Percentiles rank a stretch among this genome's conserved stretches.
Conservation (phyloP, 2,888 invertebrate species). For the Chalcosyrphus nemorum region DNA sequence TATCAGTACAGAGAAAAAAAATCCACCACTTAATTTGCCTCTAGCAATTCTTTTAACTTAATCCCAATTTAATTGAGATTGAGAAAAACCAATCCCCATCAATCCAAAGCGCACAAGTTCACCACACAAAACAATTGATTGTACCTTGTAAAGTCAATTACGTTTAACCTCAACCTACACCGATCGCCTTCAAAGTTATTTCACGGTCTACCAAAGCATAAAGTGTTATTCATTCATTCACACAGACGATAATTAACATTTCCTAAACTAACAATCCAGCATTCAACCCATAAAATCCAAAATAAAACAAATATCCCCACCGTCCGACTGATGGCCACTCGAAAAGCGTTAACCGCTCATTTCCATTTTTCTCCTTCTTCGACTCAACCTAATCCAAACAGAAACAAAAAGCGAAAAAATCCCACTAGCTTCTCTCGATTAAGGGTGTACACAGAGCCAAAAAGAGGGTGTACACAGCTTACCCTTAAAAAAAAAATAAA, state of each 20-base stretch:
- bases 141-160: not conserved
- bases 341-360: slow-evolving; percentile 62
- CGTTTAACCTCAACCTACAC: slow-evolving; percentile 21
- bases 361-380: slow-evolving; percentile 34
- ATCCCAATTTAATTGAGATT: too few relatives aligned
- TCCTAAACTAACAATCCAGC: slow-evolving; percentile 18
- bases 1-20: too few relatives aligned
- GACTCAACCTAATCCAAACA: not conserved
- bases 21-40: too few relatives aligned
- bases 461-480: slow-evolving; percentile 4
- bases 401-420: slow-evolving; percentile 1
- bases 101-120: too few relatives aligned
- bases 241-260: slow-evolving; percentile 60
- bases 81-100: too few relatives aligned
- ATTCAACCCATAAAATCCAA: slow-evolving; percentile 8
- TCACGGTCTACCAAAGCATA: slow-evolving; percentile 51
- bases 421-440: slow-evolving; percentile 4
- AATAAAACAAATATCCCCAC: slow-evolving; percentile 16
- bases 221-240: slow-evolving; percentile 50
- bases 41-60: too few relatives aligned
- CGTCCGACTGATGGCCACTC: slow-evolving; percentile 31
- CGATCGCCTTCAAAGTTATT: slow-evolving; percentile 50
- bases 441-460: slow-evolving; percentile 14
- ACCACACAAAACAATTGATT: not conserved
- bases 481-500: slow-evolving; percentile 5